Evolutionary conservation across 1,140 invertebrate species (phyloP), one percentile per base, ranked within the genome.

Genomic region (Drosophila bifasciata): DNA sequence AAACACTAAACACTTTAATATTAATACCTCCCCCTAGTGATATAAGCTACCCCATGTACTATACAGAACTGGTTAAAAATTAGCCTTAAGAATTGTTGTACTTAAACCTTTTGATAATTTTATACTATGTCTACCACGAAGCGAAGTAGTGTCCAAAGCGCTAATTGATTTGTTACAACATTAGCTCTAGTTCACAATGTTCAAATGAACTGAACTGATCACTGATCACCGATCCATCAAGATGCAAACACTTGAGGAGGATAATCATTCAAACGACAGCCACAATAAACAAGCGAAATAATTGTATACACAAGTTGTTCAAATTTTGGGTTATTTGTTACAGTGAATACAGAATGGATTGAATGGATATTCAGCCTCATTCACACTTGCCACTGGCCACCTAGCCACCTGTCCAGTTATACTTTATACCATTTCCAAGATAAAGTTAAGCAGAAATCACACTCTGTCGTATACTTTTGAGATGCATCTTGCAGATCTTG

Each of bases 11-110:
- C 32, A 36, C 3, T 0, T 15, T 60, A 61, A 46, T 45, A 8
- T 25, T 41, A 70, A 32, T 71, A 60, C 11, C 7, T 25, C 5
- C 23, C 23, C 58, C 48, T 56, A 57, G 43, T 46, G 11, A 21
- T 61, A 63, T 77, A 36, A 36, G 11, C 23, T 7, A 5, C 23
- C 23, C 23, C 23, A 64, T 15, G n/a, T n/a, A n/a, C 55, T 83
- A 75, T 83, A 84, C 79, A 84, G 80, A 61, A 46, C 48, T 59
- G 80, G 75, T 85, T 79, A 60, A 85, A 79, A 76, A 63, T 85
- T 69, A 79, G 76, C 16, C 28, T 15, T 84, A 85, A 85, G 80
- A 52, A 85, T 85, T 85, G 79, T 84, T 85, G 72, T 76, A 52
- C 73, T 81, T 81, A 68, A 81, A 78, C 21, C 52, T 78, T 77